Base-by-base conservation (phyloP, 2,113 vertebrate genomes). In the Brachyhypopomus gauderio region DNA sequence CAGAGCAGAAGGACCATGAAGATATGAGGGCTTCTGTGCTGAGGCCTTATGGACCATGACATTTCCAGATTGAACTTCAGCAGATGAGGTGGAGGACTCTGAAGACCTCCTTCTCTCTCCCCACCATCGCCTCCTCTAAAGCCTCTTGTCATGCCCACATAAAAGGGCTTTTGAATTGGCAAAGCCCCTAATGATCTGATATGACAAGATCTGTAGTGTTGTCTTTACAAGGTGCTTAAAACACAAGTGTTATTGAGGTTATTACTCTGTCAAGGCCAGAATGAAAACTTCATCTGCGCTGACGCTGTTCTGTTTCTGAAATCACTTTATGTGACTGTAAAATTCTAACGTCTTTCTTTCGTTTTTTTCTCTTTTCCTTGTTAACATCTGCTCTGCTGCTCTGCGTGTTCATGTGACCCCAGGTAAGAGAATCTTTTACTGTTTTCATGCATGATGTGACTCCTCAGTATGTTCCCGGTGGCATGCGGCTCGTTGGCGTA, bases 351-450 rank as follows among this genome's bases (percentile, higher is more conserved):
- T 70, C 22, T 30, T 36, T 41, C 3, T 34, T 52, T 12, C 58
- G 14, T 79, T 17, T 78, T 58, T 22, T 0, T 38, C 62, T 86
- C 63, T 48, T 2, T 85, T 30, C 85, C 45, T 62, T 84, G 59
- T 88, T 41, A 81, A 36, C 85, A 22, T 70, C 27, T 45, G 30
- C 69, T 75, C 80, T 16, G 11, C 63, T 75, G 45, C 45, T 52
- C 45, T 52, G 9, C 30, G 30, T 69, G 78, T 75, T 16, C 2
- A 11, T 70, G 34, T 63, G 56, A 64, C 48, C 38, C 75, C 88
- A 93, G 92, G 92, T 93, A 90, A 92, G 91, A 78, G 83, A 79
- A 62, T 80, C 27, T n/a, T 60, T 62, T 79, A n/a, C 45, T 56
- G 55, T 48, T 75, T 66, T 62, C 41, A 8, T 66, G 23, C 25